Conservation (phyloP, 1,140 invertebrate genomes). For the Orius insidiosus region DNA sequence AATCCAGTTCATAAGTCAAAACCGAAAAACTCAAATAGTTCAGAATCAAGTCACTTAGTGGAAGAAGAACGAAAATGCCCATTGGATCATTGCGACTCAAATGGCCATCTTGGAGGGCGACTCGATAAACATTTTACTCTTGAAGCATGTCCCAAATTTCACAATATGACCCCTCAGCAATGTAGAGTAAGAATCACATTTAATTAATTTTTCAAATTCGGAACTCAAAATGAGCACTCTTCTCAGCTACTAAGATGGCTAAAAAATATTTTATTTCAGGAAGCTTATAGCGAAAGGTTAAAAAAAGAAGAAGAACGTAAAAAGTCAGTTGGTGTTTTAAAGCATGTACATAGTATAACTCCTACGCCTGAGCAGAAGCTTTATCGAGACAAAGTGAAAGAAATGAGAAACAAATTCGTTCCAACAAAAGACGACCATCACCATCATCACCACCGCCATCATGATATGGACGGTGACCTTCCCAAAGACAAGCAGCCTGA, state of each 20-base stretch:
- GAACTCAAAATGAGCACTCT: no score
- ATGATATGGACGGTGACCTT: constrained; percentile 19
- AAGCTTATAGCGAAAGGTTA: constrained; percentile 31
- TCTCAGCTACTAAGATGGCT: no score
- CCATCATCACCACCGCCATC: no score
- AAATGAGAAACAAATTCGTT: constrained; percentile 43
- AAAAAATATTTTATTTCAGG: no score
- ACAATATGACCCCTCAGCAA: constrained; percentile 67
- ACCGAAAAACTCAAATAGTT: constrained; percentile 25
- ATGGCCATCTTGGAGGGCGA: constrained; percentile 70
- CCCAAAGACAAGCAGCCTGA: constrained; percentile 57
- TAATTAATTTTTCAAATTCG: not conserved
- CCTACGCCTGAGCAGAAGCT: constrained; percentile 52
- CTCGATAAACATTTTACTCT: constrained; percentile 67
- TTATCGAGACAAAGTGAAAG: constrained; percentile 57
- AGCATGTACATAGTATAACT: constrained; percentile 33
- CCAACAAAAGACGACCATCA: constrained; percentile 19
- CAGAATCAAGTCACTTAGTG: constrained; percentile 23
- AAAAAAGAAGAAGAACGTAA: constrained; percentile 42
- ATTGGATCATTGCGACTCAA: constrained; percentile 72
- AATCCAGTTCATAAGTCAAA: constrained; percentile 26
- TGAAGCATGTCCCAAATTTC: constrained; percentile 76
- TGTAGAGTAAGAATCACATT: constrained; percentile 51
- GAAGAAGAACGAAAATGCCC: constrained; percentile 61
- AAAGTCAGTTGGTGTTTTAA: constrained; percentile 30